Conservation (phyloP, 2,113 vertebrate species). For the Amblyornis subalaris region DNA sequence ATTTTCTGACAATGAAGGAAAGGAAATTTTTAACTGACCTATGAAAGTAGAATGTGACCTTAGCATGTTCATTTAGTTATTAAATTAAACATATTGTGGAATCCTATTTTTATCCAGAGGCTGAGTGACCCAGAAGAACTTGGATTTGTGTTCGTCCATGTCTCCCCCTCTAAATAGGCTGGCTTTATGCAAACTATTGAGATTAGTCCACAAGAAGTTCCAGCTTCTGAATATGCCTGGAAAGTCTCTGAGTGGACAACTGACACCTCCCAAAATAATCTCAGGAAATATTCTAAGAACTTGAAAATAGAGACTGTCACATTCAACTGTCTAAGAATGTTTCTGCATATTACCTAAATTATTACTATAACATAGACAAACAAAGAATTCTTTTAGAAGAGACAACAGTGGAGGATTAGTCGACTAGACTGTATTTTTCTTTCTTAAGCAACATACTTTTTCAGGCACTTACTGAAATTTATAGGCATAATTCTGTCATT, state of each 20-base stretch:
- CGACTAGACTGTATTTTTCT: neutral
- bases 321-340: neutral
- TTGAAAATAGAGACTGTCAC: neutral
- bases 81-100: neutral
- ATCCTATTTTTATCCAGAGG: neutral
- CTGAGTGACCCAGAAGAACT: neutral
- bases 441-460: neutral
- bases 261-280: neutral
- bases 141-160: neutral
- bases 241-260: neutral
- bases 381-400: neutral
- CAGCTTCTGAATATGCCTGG: neutral
- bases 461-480: constrained; percentile 5
- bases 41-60: neutral
- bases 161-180: neutral
- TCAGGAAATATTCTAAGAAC: neutral
- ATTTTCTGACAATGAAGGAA: neutral
- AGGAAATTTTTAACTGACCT: neutral
- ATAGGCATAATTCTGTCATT: neutral
- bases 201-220: neutral
- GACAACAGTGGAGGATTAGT: neutral
- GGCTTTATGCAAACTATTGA: neutral
- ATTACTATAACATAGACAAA: neutral
- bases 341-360: neutral
- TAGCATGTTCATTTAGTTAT: neutral